phyloP scores from a whole-genome alignment of 2,113 vertebrate species.

The Alaudala cheleensis region DNA sequence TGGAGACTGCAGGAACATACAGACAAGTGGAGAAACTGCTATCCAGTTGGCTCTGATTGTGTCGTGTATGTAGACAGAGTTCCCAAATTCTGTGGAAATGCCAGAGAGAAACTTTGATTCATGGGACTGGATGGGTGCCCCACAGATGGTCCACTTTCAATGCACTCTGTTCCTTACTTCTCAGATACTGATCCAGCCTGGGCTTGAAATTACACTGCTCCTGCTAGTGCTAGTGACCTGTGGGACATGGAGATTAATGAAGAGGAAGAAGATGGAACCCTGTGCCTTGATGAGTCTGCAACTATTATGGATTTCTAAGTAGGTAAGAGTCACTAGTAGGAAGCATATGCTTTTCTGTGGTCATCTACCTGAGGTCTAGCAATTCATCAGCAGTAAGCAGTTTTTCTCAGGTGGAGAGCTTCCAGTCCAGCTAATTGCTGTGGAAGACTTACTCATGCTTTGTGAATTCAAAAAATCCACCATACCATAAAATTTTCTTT shows the following conservation, averaged over 20 bases:
- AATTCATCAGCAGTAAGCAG: background rate
- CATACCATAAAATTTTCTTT: background rate
- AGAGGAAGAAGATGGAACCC: background rate
- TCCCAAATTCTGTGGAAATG: background rate
- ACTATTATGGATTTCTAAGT: background rate
- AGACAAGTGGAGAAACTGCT: background rate
- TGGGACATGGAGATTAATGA: background rate
- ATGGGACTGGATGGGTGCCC: background rate
- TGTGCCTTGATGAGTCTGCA: background rate
- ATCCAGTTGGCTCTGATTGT: background rate
- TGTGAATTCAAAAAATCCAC: background rate
- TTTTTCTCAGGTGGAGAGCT: background rate
- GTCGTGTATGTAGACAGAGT: rapidly evolving
- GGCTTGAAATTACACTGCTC: background rate
- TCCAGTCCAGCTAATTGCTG: background rate
- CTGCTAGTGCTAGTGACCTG: background rate
- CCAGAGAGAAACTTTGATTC: background rate
- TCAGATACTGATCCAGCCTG: background rate
- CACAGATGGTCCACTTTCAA: background rate
- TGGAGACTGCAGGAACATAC: background rate
- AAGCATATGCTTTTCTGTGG: background rate
- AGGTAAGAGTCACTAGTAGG: background rate
- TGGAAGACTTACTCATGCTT: background rate
- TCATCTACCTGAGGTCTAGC: background rate
- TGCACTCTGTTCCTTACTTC: background rate